These are phyloP conservation scores for Diglossa brunneiventris DNA, from an alignment of 2,113 vertebrate species.

Conservation along the genomic window DNA sequence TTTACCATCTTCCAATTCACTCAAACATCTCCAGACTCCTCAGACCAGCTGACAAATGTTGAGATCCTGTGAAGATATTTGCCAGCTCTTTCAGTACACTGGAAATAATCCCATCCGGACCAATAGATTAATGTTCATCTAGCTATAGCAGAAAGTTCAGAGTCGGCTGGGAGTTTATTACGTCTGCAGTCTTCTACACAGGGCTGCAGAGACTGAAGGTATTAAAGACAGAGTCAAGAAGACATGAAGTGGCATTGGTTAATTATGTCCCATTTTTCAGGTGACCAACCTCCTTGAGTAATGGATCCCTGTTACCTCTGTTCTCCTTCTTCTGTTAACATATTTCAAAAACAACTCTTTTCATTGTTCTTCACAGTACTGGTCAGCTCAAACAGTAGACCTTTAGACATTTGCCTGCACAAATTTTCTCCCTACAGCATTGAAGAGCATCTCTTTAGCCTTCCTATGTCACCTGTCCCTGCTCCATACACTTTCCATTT, in stretches of 20 bases:
- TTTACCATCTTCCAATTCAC: not conserved
- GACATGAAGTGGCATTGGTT: not conserved
- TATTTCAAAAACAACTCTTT: not conserved
- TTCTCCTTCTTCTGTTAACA: not conserved
- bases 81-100: not conserved
- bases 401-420: not conserved
- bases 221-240: not conserved
- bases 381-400: not conserved
- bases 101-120: not conserved
- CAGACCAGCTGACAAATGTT: not conserved
- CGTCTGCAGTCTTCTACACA: not conserved
- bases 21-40: not conserved
- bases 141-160: not conserved
- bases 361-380: not conserved
- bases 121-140: not conserved
- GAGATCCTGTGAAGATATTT: fast-evolving
- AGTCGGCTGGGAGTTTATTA: not conserved
- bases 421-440: not conserved
- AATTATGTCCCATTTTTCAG: not conserved
- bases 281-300: not conserved
- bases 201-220: not conserved
- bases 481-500: not conserved
- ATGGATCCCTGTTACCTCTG: not conserved
- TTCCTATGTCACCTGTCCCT: not conserved
- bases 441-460: not conserved